Evolutionary conservation across 1,140 invertebrate genomes (phyloP).

Genomic region (Idris sp.): DNA sequence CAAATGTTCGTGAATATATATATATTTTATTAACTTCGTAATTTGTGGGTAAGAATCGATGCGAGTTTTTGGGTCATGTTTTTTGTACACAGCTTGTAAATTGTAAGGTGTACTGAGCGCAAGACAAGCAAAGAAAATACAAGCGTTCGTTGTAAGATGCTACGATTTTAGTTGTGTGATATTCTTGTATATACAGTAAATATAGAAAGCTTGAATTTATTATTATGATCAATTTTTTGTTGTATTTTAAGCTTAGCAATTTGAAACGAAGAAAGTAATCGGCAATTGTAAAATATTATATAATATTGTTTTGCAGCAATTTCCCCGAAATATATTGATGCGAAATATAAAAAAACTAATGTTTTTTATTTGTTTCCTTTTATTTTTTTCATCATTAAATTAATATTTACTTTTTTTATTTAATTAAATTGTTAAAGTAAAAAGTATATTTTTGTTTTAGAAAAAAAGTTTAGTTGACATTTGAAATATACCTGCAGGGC

Average conservation of each 20-base stretch:
- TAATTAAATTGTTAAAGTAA: no score
- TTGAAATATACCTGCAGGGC: neutral
- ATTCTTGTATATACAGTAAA: slow-evolving; percentile 70
- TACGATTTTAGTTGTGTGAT: slow-evolving; percentile 72
- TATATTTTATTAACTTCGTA: no score
- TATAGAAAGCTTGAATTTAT: slow-evolving; percentile 62
- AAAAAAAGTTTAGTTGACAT: neutral
- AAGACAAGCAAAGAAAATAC: slow-evolving; percentile 42
- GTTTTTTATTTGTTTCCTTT: no score
- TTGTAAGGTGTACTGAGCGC: slow-evolving; percentile 33
- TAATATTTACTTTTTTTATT: no score
- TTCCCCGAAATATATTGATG: slow-evolving; percentile 72
- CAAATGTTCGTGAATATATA: no score
- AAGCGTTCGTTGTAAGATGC: slow-evolving; percentile 67
- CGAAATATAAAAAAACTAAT: slow-evolving; percentile 44
- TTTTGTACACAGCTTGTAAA: slow-evolving; percentile 46
- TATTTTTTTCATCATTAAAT: no score
- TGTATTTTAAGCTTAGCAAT: slow-evolving; percentile 70
- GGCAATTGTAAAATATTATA: slow-evolving; percentile 71
- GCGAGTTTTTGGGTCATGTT: slow-evolving; percentile 29
- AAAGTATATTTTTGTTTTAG: no score
- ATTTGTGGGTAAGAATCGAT: slow-evolving; percentile 54
- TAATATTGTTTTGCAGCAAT: slow-evolving; percentile 73
- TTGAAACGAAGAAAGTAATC: slow-evolving; percentile 45
- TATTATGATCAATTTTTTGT: slow-evolving; percentile 66